These are phyloP conservation scores for Smittia sp. DNA, from an alignment of 2,888 invertebrate species.

Conservation along the genomic window DNA sequence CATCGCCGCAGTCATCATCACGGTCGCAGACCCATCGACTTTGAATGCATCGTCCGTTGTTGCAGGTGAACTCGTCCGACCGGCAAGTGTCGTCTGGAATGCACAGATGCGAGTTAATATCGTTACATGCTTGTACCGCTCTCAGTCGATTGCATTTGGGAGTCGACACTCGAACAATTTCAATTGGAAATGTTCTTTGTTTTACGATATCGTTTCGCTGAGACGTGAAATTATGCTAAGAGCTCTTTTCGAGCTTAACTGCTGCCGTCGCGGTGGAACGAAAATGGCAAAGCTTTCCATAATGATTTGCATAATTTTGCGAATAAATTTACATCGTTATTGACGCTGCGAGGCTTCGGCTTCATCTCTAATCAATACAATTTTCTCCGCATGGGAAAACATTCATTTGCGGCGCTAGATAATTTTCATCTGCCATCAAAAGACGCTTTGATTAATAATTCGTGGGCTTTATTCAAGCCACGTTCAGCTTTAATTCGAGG, in stretches of 20 bases:
- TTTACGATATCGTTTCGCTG: too few species aligned
- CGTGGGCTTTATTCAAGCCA: not conserved
- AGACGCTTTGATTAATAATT: not conserved
- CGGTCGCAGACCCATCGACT: constrained; percentile 82
- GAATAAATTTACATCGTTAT: constrained; percentile 15
- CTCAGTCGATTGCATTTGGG: too few species aligned
- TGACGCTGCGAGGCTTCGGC: not conserved
- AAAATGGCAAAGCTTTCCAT: not conserved
- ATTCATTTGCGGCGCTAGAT: not conserved
- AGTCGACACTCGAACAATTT: too few species aligned
- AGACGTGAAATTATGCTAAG: not conserved
- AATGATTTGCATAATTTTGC: constrained; percentile 9
- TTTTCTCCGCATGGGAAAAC: not conserved
- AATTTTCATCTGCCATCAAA: not conserved
- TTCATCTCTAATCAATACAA: not conserved
- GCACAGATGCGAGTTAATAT: not conserved
- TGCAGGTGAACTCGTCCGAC: constrained; percentile 89
- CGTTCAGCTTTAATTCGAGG: not conserved
- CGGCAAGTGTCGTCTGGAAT: constrained; percentile 81
- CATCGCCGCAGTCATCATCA: constrained; percentile 35
- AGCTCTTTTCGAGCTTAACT: constrained; percentile 8
- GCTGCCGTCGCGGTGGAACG: not conserved
- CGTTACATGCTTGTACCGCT: too few species aligned
- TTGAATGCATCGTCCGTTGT: constrained; percentile 84
- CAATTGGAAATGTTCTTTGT: too few species aligned